phyloP scores from a whole-genome alignment of 2,888 invertebrate genomes.

The Miltochrista miniata region DNA sequence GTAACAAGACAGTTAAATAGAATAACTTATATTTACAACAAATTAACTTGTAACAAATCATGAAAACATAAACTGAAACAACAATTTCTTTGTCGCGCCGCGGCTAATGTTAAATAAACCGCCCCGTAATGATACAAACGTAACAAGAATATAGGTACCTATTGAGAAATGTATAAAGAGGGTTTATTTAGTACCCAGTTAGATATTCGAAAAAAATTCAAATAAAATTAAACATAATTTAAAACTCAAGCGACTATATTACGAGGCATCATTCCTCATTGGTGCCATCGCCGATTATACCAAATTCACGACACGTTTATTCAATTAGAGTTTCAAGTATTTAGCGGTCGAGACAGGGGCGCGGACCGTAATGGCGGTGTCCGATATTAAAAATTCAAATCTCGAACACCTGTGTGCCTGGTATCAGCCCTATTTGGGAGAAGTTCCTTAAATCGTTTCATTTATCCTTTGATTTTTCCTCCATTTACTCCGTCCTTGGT shows the following conservation, averaged over 20 bases:
- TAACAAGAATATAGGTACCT: too few species aligned
- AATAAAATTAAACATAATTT: slow-evolving; percentile 45
- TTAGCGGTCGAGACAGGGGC: slow-evolving; percentile 48
- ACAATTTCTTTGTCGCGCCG: too few species aligned
- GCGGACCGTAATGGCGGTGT: slow-evolving; percentile 36
- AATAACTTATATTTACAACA: too few species aligned
- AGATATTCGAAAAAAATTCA: slow-evolving; percentile 45
- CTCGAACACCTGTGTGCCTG: slow-evolving; percentile 30
- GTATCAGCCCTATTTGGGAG: background rate
- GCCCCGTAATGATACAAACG: too few species aligned
- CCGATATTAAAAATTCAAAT: slow-evolving; percentile 44
- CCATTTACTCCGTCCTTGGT: slow-evolving; percentile 14
- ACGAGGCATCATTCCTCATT: slow-evolving; percentile 41
- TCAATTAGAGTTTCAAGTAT: slow-evolving; percentile 69
- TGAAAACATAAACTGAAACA: too few species aligned
- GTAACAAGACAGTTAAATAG: too few species aligned
- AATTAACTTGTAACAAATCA: too few species aligned
- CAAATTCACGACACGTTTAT: slow-evolving; percentile 66
- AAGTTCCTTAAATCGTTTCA: slow-evolving; percentile 24
- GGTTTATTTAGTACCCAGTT: too few species aligned
- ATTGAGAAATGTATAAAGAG: too few species aligned
- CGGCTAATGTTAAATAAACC: too few species aligned
- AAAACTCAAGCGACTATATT: slow-evolving; percentile 50
- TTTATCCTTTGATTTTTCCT: slow-evolving; percentile 15
- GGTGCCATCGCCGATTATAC: slow-evolving; percentile 54